Conservation (phyloP, 1,140 invertebrate species). For the Hestina assimilis region DNA sequence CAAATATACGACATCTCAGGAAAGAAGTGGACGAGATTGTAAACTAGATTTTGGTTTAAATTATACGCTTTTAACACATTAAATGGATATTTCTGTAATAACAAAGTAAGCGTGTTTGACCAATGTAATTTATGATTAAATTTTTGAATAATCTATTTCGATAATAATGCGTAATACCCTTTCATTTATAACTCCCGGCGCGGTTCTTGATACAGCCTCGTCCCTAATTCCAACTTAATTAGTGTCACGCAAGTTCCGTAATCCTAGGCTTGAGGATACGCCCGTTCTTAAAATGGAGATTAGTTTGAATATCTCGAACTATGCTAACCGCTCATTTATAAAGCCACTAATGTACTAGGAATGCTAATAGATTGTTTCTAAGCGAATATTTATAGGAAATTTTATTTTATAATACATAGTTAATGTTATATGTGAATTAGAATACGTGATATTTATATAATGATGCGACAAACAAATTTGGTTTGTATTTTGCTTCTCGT, state of each 20-base stretch:
- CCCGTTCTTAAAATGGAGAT: slow-evolving; percentile 77
- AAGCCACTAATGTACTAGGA: slow-evolving; percentile 50
- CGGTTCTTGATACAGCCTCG: slow-evolving; percentile 74
- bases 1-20: slow-evolving; percentile 13
- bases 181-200: slow-evolving; percentile 73
- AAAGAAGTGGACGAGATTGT: neutral
- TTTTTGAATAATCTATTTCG: slow-evolving; percentile 5
- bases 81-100: neutral
- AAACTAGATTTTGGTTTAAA: neutral
- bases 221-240: slow-evolving; percentile 76
- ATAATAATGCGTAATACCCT: slow-evolving; percentile 68
- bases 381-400: neutral
- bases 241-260: slow-evolving; percentile 77
- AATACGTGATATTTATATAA: too few relatives aligned
- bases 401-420: neutral
- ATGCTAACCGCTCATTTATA: slow-evolving; percentile 62
- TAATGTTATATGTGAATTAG: too few relatives aligned
- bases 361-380: slow-evolving; percentile 5
- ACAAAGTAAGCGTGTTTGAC: neutral
- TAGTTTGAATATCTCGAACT: slow-evolving; percentile 72
- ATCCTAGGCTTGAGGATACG: slow-evolving; percentile 72
- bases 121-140: neutral
- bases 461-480: neutral
- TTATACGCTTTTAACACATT: too few relatives aligned
- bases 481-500: neutral